Conservation (phyloP, 1,140 invertebrate species). For the Mycetomoellerius zeteki region DNA sequence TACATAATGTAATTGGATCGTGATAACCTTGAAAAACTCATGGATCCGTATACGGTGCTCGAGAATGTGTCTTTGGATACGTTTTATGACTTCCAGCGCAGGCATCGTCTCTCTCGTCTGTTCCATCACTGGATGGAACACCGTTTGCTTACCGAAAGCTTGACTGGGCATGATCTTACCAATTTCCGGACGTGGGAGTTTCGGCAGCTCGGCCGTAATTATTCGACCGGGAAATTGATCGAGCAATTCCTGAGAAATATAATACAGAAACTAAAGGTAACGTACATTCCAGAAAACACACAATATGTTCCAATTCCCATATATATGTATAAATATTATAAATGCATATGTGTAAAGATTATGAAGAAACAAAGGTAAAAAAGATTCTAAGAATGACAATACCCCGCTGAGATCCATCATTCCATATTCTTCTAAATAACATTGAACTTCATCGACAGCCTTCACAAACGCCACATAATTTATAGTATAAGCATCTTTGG, state of each 20-base stretch:
- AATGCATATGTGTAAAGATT: background rate
- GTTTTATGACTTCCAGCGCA: constrained; percentile 84
- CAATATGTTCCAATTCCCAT: background rate
- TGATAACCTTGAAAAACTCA: constrained; percentile 89
- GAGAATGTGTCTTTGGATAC: constrained; percentile 89
- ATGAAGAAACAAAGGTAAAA: background rate
- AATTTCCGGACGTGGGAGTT: constrained; percentile 89
- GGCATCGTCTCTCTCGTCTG: constrained; percentile 77
- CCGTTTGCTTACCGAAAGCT: constrained; percentile 87
- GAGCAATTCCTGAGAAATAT: constrained; percentile 85
- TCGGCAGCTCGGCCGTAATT: constrained; percentile 89
- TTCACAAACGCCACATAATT: constrained; percentile 92
- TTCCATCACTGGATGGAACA: constrained; percentile 87
- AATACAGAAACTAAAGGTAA: background rate
- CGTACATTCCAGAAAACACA: background rate
- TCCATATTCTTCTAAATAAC: constrained; percentile 88
- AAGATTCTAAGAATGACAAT: constrained; percentile 47
- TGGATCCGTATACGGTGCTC: constrained; percentile 88
- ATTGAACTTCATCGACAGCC: constrained; percentile 85
- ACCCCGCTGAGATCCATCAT: constrained; percentile 83
- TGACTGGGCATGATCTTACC: constrained; percentile 86
- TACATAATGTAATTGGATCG: background rate
- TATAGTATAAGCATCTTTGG: constrained; percentile 90
- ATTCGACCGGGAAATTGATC: constrained; percentile 88
- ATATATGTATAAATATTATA: background rate